phyloP scores from a whole-genome alignment of 2,113 vertebrate species.

The Syngnathoides biaculeatus region DNA sequence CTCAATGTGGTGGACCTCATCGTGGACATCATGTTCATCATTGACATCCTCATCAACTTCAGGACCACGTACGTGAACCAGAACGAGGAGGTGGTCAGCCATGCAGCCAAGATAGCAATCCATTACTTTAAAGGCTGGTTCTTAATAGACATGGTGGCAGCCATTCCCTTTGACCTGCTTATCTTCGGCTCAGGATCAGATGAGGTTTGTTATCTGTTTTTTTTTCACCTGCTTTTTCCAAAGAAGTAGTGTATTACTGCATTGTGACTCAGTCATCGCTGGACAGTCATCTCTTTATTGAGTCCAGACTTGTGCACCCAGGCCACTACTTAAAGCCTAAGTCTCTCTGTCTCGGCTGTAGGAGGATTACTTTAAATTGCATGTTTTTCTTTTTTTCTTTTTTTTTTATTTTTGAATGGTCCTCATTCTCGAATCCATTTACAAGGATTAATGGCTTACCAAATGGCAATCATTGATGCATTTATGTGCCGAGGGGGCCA shows the following conservation, averaged over 20 bases:
- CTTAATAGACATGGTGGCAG: constrained; percentile 99
- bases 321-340: constrained; percentile 57
- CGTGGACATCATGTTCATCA: constrained; percentile 99
- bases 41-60: constrained; percentile 99
- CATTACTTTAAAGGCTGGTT: constrained; percentile 99
- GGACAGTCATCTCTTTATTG: constrained; percentile 40
- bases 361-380: constrained; percentile 71
- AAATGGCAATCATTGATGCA: constrained; percentile 76
- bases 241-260: constrained; percentile 26
- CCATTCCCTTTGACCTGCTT: constrained; percentile 97
- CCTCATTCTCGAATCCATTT: constrained; percentile 73
- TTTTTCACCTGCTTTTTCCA: constrained; percentile 31
- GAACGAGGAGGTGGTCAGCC: constrained; percentile 98
- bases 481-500: constrained; percentile 65
- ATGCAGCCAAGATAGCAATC: constrained; percentile 95
- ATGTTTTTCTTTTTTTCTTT: constrained; percentile 53
- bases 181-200: constrained; percentile 99
- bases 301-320: constrained; percentile 47
- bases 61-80: constrained; percentile 96
- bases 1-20: constrained; percentile 97
- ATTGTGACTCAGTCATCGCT: constrained; percentile 15
- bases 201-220: constrained; percentile 81
- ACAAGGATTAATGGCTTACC: constrained; percentile 75
- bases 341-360: constrained; percentile 59
- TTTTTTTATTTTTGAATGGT: constrained; percentile 60